Evolutionary conservation across 2,888 invertebrate species (phyloP), one percentile per base, ranked within the genome.

Genomic region (Pterobdella sp.): DNA sequence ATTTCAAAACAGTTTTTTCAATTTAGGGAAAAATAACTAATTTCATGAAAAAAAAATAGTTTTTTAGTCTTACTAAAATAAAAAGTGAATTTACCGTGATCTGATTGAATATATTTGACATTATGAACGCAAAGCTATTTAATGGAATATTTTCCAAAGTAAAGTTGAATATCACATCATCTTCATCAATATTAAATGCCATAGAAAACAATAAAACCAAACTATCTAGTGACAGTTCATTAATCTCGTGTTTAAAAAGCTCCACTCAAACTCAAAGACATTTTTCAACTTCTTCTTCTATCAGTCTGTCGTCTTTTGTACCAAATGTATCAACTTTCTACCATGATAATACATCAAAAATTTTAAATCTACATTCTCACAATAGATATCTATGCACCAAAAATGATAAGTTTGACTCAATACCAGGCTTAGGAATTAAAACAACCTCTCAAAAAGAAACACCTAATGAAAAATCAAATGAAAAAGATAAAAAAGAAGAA

Each of bases 81-180:
- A 56, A 56, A 56, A 56, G 60, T 18, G n/a, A 56, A 56, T 26
- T 56, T 56, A 56, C 60, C 60, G 60, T 56, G 26, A 56, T n/a
- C 3, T 56, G 26, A 26, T 56, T 56, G 60, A 56, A 56, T 22
- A 26, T 56, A 26, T 22, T 56, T n/a, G 60, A 56, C 60, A 56
- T 4, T 26, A 56, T 56, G 60, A 56, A 26, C n/a, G 18, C n/a
- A 56, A 56, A 56, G n/a, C 3, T 56, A 3, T n/a, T 56, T 4
- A 56, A 4, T 7, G 60, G 60, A 56, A 22, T 56, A 3, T 56
- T 56, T 4, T 56, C 60, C 26, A 56, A 56, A 56, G 26, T 3
- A 4, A 56, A 56, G 26, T 26, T 26, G 18, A 56, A 56, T n/a
- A 14, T 7, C 10, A 42, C 7, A 14, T 42, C 49, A 42, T 14